A percentile compares a stretch with the other conserved stretches of the same genome.
phyloP scores from a whole-genome alignment of 2,888 invertebrate species.

The Philaethria dido region DNA sequence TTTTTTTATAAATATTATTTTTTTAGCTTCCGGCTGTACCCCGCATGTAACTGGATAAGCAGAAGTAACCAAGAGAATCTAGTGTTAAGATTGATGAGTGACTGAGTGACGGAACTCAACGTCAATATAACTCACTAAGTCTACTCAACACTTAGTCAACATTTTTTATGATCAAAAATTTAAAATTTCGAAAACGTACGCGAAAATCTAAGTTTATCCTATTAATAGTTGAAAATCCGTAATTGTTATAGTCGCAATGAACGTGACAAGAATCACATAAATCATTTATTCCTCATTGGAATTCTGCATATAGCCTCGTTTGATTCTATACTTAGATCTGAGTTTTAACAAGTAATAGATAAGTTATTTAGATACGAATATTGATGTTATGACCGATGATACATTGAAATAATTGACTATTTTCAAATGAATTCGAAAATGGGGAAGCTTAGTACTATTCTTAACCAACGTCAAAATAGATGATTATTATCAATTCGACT shows the following conservation, averaged over 20 bases:
- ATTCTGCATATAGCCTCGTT: background rate
- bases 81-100: too few relatives aligned
- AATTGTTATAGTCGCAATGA: conserved; percentile 23
- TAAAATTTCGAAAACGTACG: conserved; percentile 19
- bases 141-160: background rate
- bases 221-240: conserved; percentile 31
- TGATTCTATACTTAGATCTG: conserved; percentile 3
- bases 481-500: too few relatives aligned
- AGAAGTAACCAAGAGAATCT: too few relatives aligned
- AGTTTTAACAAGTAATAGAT: background rate
- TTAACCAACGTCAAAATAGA: too few relatives aligned
- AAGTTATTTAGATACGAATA: background rate
- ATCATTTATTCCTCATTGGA: conserved; percentile 10
- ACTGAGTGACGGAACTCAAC: too few relatives aligned
- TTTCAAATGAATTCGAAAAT: too few relatives aligned
- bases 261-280: conserved; percentile 14
- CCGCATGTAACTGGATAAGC: too few relatives aligned
- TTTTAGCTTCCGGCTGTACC: too few relatives aligned
- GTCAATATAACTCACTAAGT: background rate
- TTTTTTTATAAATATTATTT: too few relatives aligned
- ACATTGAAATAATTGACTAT: background rate
- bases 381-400: background rate
- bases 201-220: conserved; percentile 26
- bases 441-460: too few relatives aligned
- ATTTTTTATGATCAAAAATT: background rate